Percentiles rank a stretch among this genome's conserved stretches.
phyloP scores from a whole-genome alignment of 2,113 vertebrate genomes.

The Lampris incognitus region DNA sequence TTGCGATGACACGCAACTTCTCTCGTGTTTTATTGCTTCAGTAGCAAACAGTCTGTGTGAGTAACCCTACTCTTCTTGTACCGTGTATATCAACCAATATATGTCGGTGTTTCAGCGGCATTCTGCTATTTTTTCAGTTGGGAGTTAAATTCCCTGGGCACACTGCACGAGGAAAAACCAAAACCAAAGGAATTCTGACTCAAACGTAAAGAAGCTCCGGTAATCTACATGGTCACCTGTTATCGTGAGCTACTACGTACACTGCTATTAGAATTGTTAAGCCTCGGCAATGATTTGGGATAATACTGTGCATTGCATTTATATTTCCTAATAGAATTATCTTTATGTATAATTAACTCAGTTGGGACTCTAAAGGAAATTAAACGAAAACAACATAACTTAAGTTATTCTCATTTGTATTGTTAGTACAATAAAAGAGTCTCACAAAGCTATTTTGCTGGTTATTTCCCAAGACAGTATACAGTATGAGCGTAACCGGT shows the following conservation, averaged over 20 bases:
- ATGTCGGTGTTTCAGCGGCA: too few species aligned
- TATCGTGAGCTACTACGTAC: conserved; percentile 16
- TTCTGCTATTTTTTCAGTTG: too few species aligned
- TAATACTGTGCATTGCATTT: neutral
- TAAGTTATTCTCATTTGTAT: conserved; percentile 17
- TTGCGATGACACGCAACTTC: too few species aligned
- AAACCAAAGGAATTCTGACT: neutral
- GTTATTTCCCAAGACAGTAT: neutral
- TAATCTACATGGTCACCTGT: conserved; percentile 36
- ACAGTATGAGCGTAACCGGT: neutral
- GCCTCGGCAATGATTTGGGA: conserved; percentile 8
- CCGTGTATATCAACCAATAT: too few species aligned
- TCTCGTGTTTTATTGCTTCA: too few species aligned
- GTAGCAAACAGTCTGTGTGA: too few species aligned
- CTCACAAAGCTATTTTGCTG: neutral
- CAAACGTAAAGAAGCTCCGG: conserved; percentile 8
- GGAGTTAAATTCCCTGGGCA: neutral
- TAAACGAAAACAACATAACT: conserved; percentile 14
- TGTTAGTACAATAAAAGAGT: neutral
- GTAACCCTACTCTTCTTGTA: too few species aligned
- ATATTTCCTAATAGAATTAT: conserved; percentile 10
- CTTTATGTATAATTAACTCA: conserved; percentile 32
- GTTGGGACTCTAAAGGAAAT: conserved; percentile 25
- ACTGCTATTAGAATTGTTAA: conserved; percentile 27
- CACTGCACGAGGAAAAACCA: too few species aligned